Base-by-base conservation (phyloP, 1,140 invertebrate genomes). In the Cotesia vestalis region DNA sequence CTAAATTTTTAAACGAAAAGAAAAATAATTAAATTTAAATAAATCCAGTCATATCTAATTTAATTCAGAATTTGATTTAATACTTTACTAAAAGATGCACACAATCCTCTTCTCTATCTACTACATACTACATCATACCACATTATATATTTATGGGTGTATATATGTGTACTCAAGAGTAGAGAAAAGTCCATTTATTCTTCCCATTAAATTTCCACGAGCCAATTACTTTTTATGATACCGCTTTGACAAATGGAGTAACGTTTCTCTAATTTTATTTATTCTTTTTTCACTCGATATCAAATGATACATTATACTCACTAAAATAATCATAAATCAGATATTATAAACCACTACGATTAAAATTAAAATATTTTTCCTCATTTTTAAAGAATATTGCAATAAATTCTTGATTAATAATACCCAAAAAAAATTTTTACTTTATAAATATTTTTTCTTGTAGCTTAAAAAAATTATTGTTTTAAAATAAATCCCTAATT, bases 21-120 rank as follows among this genome's bases (percentile, higher is more conserved):
- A 71, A 79, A 78, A 76, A 75, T 81, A 77, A 72, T 72, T 63
- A 52, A 66, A 72, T 72, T 72, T 72, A 72, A 72, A 72, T 72
- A 51, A 72, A 72, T 66, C 70, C 63, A 57, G 53, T 61, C 59
- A 61, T 14, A 12, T 36, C 60, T 62, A 38, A 71, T 72, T 55
- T 63, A 66, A 64, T 72, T 72, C 8, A 9, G 36, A 72, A 72
- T 72, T 53, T 64, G 35, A 55, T 66, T 53, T 66, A 66, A 72
- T 66, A 17, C 59, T 36, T 59, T 36, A 38, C 67, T 52, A 69
- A 60, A 59, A 69, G n/a, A 12, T 34, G n/a, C 4, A 60, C 5
- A 62, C 5, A 62, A 34, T 36, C 60, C 4, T 17, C 59, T 34
- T 9, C 55, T 14, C 4, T 51, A 61, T 64, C 17, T 34, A 3